A percentile compares a stretch with the other conserved stretches of the same genome.
Evolutionary conservation across 2,113 vertebrate genomes (phyloP).

Genomic region (Eonycteris spelaea): DNA sequence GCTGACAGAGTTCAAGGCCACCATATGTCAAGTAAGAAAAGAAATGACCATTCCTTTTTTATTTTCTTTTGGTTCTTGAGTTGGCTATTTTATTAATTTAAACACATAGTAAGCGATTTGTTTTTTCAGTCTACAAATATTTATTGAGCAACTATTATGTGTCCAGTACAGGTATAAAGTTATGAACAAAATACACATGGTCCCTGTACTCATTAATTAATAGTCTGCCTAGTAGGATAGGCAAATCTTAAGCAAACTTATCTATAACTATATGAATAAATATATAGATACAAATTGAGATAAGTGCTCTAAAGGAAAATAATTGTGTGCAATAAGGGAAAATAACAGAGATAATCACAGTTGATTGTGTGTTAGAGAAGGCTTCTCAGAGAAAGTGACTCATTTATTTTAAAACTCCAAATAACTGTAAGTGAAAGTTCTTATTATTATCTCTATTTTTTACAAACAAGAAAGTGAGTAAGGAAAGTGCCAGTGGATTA

Average conservation of each 20-base stretch:
- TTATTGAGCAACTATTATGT: neutral
- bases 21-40: neutral
- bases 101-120: neutral
- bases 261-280: neutral
- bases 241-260: neutral
- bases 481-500: neutral
- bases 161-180: neutral
- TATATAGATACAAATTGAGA: neutral
- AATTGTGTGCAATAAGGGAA: neutral
- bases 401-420: neutral
- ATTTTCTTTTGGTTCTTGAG: neutral
- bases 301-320: conserved; percentile 1
- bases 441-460: neutral
- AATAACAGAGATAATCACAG: neutral
- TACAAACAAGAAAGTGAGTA: neutral
- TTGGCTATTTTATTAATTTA: neutral
- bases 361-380: neutral
- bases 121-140: neutral
- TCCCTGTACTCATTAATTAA: neutral
- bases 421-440: neutral
- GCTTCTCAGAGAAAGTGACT: neutral
- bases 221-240: neutral
- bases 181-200: neutral
- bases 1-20: neutral
- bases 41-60: neutral